A percentile compares a stretch with the other conserved stretches of the same genome.
phyloP scores from a whole-genome alignment of 2,113 vertebrate genomes.

The Brevimyrus niger region DNA sequence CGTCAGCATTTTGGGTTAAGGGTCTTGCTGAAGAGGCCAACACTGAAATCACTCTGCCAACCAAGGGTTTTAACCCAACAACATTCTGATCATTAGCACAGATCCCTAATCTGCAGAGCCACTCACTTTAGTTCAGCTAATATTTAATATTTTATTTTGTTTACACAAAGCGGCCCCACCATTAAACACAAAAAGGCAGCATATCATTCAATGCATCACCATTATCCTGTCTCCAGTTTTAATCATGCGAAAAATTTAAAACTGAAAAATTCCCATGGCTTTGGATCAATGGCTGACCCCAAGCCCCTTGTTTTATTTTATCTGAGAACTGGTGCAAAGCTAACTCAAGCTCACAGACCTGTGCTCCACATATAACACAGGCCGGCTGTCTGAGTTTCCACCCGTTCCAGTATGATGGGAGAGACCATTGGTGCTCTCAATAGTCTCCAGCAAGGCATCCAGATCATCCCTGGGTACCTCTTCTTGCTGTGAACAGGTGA shows the following conservation, averaged over 20 bases:
- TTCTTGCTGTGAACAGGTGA: conserved; percentile 45
- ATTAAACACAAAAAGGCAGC: neutral
- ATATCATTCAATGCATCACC: neutral
- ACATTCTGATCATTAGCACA: neutral
- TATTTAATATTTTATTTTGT: neutral
- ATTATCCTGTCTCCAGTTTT: neutral
- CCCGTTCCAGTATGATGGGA: conserved; percentile 53
- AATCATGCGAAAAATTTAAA: neutral
- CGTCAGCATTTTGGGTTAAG: neutral
- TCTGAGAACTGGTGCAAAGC: neutral
- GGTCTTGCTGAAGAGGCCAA: no score
- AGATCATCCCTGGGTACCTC: conserved; percentile 66
- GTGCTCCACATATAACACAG: conserved; percentile 82
- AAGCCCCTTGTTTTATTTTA: neutral
- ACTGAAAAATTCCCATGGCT: neutral
- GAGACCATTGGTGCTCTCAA: conserved; percentile 63
- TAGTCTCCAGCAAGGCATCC: conserved; percentile 72
- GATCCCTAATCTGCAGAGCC: neutral
- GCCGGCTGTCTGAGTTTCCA: conserved; percentile 52
- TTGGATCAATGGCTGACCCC: neutral
- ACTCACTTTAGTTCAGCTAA: neutral
- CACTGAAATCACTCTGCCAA: neutral
- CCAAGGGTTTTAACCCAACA: neutral
- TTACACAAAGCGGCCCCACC: neutral
- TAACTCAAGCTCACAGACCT: conserved; percentile 56